These are phyloP conservation scores for Tortrix viridana DNA, from an alignment of 2,888 invertebrate genomes.

Conservation along the genomic window DNA sequence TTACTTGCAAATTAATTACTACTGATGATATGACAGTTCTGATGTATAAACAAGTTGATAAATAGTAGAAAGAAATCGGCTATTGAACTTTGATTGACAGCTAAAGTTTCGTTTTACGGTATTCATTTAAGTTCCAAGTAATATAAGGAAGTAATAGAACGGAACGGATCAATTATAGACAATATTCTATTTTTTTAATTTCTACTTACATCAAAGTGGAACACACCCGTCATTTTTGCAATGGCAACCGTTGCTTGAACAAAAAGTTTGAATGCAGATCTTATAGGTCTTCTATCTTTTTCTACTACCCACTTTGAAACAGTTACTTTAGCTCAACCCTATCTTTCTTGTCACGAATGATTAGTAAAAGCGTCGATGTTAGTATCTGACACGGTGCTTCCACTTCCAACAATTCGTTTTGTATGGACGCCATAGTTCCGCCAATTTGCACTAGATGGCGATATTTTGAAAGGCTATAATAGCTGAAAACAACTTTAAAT, in stretches of 20 bases:
- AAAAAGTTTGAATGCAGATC: no score
- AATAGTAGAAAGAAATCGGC: constrained; percentile 19
- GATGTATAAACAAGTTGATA: constrained; percentile 31
- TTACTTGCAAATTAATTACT: constrained; percentile 22
- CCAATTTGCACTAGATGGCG: no score
- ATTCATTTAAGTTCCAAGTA: neutral
- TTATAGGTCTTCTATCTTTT: no score
- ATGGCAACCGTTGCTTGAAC: constrained; percentile 20
- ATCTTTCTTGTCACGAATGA: no score
- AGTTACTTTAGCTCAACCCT: no score
- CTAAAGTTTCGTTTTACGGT: constrained; percentile 4
- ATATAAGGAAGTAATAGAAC: neutral
- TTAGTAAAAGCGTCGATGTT: no score
- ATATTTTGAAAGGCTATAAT: no score
- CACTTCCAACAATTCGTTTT: no score
- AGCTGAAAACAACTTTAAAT: no score
- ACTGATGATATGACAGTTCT: constrained; percentile 21
- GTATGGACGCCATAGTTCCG: no score
- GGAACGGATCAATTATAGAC: constrained; percentile 5
- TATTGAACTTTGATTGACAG: constrained; percentile 9
- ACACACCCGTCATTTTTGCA: constrained; percentile 1
- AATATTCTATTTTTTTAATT: neutral
- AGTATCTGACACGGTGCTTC: no score
- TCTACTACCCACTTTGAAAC: no score
- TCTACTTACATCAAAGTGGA: neutral